Conservation (phyloP, 2,113 vertebrate genomes). For the Salminus brasiliensis region DNA sequence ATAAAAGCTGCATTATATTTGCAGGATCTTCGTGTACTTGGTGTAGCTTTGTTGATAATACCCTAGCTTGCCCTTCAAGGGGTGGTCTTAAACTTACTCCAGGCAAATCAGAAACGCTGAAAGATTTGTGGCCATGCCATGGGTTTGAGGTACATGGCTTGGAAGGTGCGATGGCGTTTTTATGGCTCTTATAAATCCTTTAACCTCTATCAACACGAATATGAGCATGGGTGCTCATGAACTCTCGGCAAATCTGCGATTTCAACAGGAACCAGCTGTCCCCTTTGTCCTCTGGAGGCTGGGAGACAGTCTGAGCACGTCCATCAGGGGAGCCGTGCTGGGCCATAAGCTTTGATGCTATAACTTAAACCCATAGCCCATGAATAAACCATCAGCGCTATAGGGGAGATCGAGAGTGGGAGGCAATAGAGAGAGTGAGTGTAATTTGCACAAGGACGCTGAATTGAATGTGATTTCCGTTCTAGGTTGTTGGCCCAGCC, state of each 20-base stretch:
- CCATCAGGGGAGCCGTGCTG: conserved; percentile 46
- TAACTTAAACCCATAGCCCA: conserved; percentile 52
- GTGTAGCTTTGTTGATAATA: not conserved
- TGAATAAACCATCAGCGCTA: conserved; percentile 56
- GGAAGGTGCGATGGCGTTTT: not conserved
- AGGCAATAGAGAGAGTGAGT: conserved; percentile 29
- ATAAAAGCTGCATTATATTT: not conserved
- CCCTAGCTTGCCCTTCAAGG: not conserved
- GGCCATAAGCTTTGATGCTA: conserved; percentile 56
- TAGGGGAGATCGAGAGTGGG: conserved; percentile 23
- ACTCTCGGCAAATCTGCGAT: conserved; percentile 28
- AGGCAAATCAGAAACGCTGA: not conserved
- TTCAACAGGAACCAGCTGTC: conserved; percentile 54
- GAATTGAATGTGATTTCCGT: not conserved
- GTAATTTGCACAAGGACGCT: not conserved
- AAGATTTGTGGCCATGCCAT: not conserved
- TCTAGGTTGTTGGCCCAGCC: no score
- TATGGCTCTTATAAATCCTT: conserved; percentile 28
- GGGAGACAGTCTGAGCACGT: conserved; percentile 48
- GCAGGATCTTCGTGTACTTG: not conserved
- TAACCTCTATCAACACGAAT: conserved; percentile 36
- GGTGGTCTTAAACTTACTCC: not conserved
- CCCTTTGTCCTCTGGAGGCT: conserved; percentile 50
- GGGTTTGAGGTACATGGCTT: not conserved
- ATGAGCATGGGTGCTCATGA: conserved; percentile 21